A percentile compares a stretch with the other conserved stretches of the same genome.
Evolutionary conservation across 2,888 invertebrate genomes (phyloP).

Genomic region (Tenthredo distinguenda): DNA sequence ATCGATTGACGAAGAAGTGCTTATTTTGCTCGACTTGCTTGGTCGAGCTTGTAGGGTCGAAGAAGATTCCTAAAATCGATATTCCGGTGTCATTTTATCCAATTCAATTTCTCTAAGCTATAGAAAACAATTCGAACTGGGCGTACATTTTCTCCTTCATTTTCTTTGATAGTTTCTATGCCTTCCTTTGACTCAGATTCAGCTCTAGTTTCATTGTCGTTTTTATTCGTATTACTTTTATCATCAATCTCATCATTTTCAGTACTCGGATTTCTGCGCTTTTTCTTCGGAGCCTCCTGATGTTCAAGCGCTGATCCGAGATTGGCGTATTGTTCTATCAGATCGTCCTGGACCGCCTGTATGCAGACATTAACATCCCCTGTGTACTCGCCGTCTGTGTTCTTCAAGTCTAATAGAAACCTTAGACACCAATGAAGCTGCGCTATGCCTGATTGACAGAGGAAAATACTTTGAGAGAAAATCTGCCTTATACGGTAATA

Average conservation of each 20-base stretch:
- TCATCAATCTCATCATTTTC: background rate
- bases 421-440: constrained; percentile 78
- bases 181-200: background rate
- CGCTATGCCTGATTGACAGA: constrained; percentile 71
- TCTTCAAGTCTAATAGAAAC: constrained; percentile 74
- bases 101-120: background rate
- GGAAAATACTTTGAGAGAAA: constrained; percentile 9
- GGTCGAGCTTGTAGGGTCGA: background rate
- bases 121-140: background rate
- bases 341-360: constrained; percentile 73
- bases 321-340: constrained; percentile 75
- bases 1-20: background rate
- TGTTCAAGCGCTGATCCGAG: constrained; percentile 57
- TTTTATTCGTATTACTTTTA: background rate
- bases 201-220: background rate
- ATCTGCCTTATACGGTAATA: constrained; percentile 44
- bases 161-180: background rate
- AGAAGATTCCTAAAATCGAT: background rate
- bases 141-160: background rate
- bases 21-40: background rate
- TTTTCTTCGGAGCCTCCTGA: background rate
- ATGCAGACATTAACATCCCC: constrained; percentile 75
- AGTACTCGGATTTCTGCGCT: background rate
- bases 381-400: constrained; percentile 71
- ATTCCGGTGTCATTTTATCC: background rate